Evolutionary conservation across 2,797 vertebrate genomes (phyloP).

Genomic region (Rhynchonycteris naso): DNA sequence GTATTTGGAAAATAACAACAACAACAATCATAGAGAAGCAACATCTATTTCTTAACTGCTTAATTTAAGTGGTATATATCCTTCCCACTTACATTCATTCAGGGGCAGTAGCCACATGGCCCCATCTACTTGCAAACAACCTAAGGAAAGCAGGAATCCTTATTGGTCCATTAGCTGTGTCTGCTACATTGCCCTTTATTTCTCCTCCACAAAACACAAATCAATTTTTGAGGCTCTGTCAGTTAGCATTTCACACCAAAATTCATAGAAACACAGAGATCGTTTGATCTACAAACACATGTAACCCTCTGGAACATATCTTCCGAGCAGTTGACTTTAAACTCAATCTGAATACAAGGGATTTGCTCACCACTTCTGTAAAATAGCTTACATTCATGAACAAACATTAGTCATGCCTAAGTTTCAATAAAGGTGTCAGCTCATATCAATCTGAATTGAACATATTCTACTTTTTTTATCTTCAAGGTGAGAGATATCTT

Average conservation of each 20-base stretch:
- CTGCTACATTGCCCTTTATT: neutral
- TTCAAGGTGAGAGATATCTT: neutral
- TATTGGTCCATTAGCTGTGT: neutral
- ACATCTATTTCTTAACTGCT: neutral
- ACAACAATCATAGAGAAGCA: neutral
- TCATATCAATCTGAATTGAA: neutral
- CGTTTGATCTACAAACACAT: conserved; percentile 55
- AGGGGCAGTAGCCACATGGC: neutral
- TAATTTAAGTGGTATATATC: neutral
- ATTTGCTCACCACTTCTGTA: conserved; percentile 42
- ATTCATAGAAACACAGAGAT: conserved; percentile 34
- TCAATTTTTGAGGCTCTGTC: conserved; percentile 24
- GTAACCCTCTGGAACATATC: neutral
- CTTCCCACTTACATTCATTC: neutral
- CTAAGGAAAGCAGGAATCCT: neutral
- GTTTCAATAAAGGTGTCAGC: neutral
- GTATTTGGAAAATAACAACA: neutral
- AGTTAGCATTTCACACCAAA: conserved; percentile 31
- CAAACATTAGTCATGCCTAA: conserved; percentile 26
- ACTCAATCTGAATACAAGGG: conserved; percentile 32
- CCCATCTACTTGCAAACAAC: neutral
- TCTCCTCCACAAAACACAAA: conserved; percentile 26
- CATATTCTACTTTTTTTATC: neutral
- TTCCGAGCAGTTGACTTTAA: conserved; percentile 53
- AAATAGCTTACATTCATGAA: conserved; percentile 26